phyloP scores from a whole-genome alignment of 2,113 vertebrate genomes.

The Xerus inauris region DNA sequence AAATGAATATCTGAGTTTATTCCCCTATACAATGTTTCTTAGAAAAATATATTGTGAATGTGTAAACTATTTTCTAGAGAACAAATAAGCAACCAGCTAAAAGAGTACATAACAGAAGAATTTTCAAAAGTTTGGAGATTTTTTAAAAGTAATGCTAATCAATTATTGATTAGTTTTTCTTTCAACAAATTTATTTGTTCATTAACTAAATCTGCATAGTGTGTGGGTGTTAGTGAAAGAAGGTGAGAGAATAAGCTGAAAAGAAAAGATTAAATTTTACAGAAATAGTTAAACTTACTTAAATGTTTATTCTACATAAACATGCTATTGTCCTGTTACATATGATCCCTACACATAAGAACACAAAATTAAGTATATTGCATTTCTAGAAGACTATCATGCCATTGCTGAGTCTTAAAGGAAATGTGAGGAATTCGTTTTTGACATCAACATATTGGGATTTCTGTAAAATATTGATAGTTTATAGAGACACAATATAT shows the following conservation, averaged over 20 bases:
- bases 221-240: background rate
- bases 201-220: background rate
- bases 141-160: background rate
- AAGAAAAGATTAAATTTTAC: background rate
- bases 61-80: slow-evolving; percentile 26
- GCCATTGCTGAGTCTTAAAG: background rate
- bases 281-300: background rate
- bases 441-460: background rate
- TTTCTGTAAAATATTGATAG: background rate
- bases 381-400: background rate
- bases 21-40: background rate
- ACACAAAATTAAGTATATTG: background rate
- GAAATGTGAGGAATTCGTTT: background rate
- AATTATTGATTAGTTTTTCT: background rate
- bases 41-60: background rate
- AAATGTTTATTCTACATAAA: background rate
- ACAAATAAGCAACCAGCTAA: background rate
- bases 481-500: background rate
- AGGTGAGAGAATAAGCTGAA: background rate
- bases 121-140: background rate
- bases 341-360: background rate
- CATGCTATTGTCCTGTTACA: background rate
- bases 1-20: slow-evolving; percentile 2
- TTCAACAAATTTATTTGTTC: background rate
- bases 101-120: background rate